Percentiles rank a stretch among this genome's conserved stretches.
phyloP scores from a whole-genome alignment of 2,113 vertebrate species.

The Setophaga coronata region DNA sequence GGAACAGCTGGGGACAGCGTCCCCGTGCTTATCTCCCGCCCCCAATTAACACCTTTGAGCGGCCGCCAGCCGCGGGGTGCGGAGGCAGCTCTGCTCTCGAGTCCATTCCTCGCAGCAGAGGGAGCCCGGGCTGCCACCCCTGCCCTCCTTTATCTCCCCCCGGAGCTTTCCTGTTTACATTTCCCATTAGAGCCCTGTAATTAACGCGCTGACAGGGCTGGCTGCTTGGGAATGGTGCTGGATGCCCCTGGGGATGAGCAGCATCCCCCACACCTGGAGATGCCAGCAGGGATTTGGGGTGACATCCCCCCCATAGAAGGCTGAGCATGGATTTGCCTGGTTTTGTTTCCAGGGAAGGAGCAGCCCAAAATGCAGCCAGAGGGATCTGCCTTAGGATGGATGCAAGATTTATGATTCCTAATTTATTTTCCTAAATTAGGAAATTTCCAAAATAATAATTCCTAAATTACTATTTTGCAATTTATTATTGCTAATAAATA shows the following conservation, averaged over 20 bases:
- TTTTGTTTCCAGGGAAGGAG: not conserved
- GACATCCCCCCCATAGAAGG: accelerated
- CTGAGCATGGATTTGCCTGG: too few relatives aligned
- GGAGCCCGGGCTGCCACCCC: not conserved
- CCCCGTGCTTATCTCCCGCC: not conserved
- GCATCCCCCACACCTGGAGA: not conserved
- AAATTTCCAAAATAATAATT: too few relatives aligned
- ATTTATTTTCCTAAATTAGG: too few relatives aligned
- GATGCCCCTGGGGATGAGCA: not conserved
- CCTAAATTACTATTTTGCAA: too few relatives aligned
- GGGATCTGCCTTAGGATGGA: not conserved
- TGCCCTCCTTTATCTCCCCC: conserved; percentile 67
- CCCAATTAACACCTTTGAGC: conserved; percentile 60
- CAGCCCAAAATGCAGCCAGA: accelerated
- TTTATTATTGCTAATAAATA: not conserved
- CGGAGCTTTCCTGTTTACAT: conserved; percentile 76
- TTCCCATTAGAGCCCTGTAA: conserved; percentile 68
- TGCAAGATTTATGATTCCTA: too few relatives aligned
- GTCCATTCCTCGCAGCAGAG: not conserved
- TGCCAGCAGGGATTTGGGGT: not conserved
- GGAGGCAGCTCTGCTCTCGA: not conserved
- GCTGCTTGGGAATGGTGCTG: not conserved
- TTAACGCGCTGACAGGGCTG: conserved; percentile 6
- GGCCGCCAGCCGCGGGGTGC: conserved; percentile 16
- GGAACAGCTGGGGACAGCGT: not conserved